Evolutionary conservation across 2,888 invertebrate genomes (phyloP).

Genomic region (Ectobius pallidus): DNA sequence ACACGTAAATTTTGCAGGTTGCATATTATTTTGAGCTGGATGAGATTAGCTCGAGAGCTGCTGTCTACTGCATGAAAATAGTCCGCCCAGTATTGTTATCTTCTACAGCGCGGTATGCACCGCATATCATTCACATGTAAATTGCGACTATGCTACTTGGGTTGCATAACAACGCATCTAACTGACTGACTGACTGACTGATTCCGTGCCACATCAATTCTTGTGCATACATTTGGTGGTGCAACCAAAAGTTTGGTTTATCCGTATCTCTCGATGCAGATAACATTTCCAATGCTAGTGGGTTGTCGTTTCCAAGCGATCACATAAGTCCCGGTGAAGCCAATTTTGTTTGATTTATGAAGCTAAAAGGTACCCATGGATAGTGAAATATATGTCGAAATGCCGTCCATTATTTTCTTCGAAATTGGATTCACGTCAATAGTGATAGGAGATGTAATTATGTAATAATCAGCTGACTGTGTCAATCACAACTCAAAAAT

Average conservation of each 20-base stretch:
- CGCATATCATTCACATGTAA: slow-evolving; percentile 18
- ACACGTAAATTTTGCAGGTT: too few species aligned
- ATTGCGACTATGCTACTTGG: background rate
- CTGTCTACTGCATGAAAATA: background rate
- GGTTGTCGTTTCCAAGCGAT: slow-evolving; percentile 7
- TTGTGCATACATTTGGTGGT: slow-evolving; percentile 17
- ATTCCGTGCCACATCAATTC: background rate
- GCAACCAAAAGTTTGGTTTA: slow-evolving; percentile 17
- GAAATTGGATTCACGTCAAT: slow-evolving; percentile 25
- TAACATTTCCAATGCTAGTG: slow-evolving; percentile 16
- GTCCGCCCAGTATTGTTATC: too few species aligned
- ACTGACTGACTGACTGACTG: too few species aligned
- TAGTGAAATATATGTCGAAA: slow-evolving; percentile 23
- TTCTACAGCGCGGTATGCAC: too few species aligned
- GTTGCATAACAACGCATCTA: slow-evolving; percentile 14
- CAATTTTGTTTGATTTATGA: slow-evolving; percentile 28
- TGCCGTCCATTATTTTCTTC: slow-evolving; percentile 25
- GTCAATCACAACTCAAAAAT: slow-evolving; percentile 19
- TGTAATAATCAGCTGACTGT: slow-evolving; percentile 12
- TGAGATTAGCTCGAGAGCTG: background rate
- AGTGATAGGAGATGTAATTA: slow-evolving; percentile 15
- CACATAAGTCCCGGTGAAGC: slow-evolving; percentile 25
- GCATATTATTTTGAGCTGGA: background rate
- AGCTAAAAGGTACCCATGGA: background rate
- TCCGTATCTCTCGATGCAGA: slow-evolving; percentile 10